Conservation (phyloP, 2,888 invertebrate species). For the Nomada lathburiana region DNA sequence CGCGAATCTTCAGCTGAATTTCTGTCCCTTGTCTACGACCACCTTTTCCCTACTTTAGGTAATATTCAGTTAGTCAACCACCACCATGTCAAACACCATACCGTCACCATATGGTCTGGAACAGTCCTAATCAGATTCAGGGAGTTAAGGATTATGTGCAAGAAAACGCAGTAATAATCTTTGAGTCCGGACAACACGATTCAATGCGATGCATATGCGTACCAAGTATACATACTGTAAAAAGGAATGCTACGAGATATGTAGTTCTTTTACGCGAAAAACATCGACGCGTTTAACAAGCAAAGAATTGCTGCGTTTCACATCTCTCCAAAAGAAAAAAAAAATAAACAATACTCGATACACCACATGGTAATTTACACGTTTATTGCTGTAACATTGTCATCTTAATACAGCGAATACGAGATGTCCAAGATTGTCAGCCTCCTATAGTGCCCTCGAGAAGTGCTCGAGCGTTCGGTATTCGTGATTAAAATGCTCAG, state of each 20-base stretch:
- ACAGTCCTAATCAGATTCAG: slow-evolving; percentile 85
- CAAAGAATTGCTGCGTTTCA: slow-evolving; percentile 80
- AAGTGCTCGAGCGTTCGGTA: slow-evolving; percentile 37
- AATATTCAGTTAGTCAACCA: slow-evolving; percentile 1
- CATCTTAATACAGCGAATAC: slow-evolving; percentile 79
- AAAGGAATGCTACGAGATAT: not conserved
- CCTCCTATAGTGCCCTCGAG: slow-evolving; percentile 75
- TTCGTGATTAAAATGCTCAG: not conserved
- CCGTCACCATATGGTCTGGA: slow-evolving; percentile 81
- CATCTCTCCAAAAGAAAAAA: slow-evolving; percentile 70
- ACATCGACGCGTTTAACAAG: not conserved
- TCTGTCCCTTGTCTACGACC: not conserved
- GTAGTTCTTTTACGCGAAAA: not conserved
- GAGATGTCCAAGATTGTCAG: slow-evolving; percentile 76
- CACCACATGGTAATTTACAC: slow-evolving; percentile 79
- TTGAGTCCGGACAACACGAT: slow-evolving; percentile 18
- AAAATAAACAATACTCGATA: slow-evolving; percentile 67
- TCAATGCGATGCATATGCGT: not conserved
- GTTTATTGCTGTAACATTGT: slow-evolving; percentile 83
- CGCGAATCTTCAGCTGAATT: not conserved
- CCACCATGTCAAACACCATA: slow-evolving; percentile 44
- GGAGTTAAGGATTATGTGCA: slow-evolving; percentile 74
- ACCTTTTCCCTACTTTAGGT: not conserved
- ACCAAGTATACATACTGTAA: not conserved
- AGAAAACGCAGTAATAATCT: slow-evolving; percentile 80